These are phyloP conservation scores for Lepilemur ruficaudatus DNA, from an alignment of 2,797 vertebrate genomes.

Conservation along the genomic window DNA sequence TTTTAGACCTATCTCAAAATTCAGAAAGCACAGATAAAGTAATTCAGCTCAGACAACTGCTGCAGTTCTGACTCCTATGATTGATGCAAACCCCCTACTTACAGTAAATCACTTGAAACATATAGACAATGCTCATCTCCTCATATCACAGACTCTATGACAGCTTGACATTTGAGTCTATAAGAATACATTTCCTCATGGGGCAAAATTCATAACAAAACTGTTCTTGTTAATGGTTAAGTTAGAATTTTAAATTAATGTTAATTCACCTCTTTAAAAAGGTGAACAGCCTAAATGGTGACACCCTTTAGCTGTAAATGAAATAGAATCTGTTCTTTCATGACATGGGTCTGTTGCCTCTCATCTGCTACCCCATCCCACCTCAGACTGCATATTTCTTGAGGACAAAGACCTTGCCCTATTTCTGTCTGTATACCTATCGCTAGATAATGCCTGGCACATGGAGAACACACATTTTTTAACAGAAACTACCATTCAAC, in stretches of 20 bases:
- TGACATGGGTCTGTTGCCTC: not conserved
- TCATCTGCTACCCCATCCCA: not conserved
- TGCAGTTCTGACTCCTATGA: not conserved
- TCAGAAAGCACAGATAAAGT: conserved; percentile 15
- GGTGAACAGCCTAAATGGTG: not conserved
- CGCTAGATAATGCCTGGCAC: not conserved
- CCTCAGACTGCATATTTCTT: not conserved
- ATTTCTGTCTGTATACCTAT: not conserved
- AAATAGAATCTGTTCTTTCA: not conserved
- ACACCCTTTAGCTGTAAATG: not conserved
- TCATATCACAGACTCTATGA: not conserved
- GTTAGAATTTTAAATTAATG: not conserved
- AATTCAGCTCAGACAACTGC: not conserved
- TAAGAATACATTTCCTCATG: conserved; percentile 29
- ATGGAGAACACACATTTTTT: not conserved
- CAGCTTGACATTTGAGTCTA: conserved; percentile 1
- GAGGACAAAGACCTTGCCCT: not conserved
- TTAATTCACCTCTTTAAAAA: conserved; percentile 24
- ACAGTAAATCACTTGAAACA: conserved; percentile 26
- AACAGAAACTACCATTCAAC: not conserved
- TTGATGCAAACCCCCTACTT: not conserved
- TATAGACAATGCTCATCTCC: conserved; percentile 31
- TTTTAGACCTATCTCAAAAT: conserved; percentile 18
- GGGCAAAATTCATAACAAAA: conserved; percentile 41
- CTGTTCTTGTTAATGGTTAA: not conserved